Percentiles rank a stretch among this genome's conserved stretches.
phyloP scores from a whole-genome alignment of 2,113 vertebrate genomes.

The Ophiodon elongatus region DNA sequence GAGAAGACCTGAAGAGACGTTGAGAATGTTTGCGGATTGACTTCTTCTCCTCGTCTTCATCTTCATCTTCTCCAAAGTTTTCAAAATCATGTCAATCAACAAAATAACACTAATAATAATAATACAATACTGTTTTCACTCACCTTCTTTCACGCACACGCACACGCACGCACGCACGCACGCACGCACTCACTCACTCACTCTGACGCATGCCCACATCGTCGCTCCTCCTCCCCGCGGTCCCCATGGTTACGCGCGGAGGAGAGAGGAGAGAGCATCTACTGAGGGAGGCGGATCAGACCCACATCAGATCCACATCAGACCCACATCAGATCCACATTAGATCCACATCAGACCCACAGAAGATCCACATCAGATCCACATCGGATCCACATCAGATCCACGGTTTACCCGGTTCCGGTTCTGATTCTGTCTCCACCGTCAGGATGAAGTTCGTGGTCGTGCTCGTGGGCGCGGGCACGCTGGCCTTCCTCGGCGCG shows the following conservation, averaged over 20 bases:
- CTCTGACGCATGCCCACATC: conserved; percentile 63
- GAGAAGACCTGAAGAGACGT: no score
- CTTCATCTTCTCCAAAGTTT: no score
- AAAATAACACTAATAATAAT: no score
- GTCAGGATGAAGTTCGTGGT: conserved; percentile 94
- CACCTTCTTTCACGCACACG: no score
- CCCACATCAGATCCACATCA: conserved; percentile 43
- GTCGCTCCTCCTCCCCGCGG: conserved; percentile 65
- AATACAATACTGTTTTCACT: no score
- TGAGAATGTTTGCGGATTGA: no score
- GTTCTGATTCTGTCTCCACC: conserved; percentile 45
- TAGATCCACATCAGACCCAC: no score
- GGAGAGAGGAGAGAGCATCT: conserved; percentile 76
- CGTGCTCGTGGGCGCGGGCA: conserved; percentile 92
- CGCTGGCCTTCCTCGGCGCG: conserved; percentile 94
- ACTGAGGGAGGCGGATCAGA: conserved; percentile 52
- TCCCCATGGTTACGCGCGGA: conserved; percentile 81
- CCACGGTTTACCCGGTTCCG: neutral
- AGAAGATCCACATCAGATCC: conserved; percentile 9
- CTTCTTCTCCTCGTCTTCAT: no score
- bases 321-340: neutral
- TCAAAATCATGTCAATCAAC: no score
- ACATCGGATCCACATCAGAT: conserved; percentile 36
- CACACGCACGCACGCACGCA: no score
- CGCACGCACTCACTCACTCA: no score